Base-by-base conservation (phyloP, 2,113 vertebrate genomes). In the Rhea pennata region DNA sequence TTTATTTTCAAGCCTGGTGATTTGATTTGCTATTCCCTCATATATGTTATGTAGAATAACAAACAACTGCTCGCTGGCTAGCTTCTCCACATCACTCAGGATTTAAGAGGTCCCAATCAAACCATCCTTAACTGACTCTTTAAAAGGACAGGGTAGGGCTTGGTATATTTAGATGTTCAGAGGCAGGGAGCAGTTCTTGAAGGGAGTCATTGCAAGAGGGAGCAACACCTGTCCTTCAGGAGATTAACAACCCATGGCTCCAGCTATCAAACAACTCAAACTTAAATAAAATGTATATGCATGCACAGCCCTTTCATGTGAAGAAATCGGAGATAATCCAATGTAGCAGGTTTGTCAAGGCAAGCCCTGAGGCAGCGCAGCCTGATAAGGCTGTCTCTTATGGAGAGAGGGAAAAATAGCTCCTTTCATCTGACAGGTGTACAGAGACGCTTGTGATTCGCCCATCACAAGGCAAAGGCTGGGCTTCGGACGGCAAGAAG, bases 281-380 rank as follows among this genome's bases (percentile, higher is more conserved):
- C 91, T 86, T 67, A 86, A 93, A 92, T 71, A 86, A 95, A 80
- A 90, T 1, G 8, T 31, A 64, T 15, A 86, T 1, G 1, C 31
- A n/a, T n/a, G 51, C 76, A 95, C 64, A 83, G 51, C 65, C 64
- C 79, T 84, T 96, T 94, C 61, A 88, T 53, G 73, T 84, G 72
- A 65, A 67, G 69, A 92, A 95, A 90, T 2, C 16, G 53, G 83
- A 92, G 69, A n/a, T 94, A 95, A 96, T 95, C 85, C 75, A 93
- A 72, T 61, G 56, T 69, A 95, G 92, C 95, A 92, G 82, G 83
- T 93, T 94, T 88, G 76, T 2, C 31, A 62, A 88, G 83, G 90
- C 42, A 51, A 90, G 90, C 92, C 88, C 89, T 31, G 56, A 92
- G 95, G 95, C 93, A 91, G 71, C 76, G 65, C 87, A 83, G 64